These are phyloP conservation scores for Heliconius melpomene DNA, from an alignment of 1,140 invertebrate species.

Conservation along the genomic window DNA sequence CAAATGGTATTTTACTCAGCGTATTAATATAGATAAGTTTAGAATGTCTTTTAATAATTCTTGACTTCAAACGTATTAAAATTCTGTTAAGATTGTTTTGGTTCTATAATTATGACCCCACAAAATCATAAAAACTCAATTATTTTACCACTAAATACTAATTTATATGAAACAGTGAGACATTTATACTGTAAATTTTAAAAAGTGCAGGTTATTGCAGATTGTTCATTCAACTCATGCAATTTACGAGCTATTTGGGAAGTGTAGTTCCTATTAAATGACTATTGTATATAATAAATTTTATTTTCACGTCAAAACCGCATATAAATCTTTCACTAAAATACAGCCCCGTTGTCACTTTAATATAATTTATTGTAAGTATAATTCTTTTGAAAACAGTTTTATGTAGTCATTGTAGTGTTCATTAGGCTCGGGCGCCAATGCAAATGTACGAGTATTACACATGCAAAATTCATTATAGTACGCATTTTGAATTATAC, in stretches of 20 bases:
- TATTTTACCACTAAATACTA: not conserved
- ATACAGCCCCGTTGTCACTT: conserved; percentile 56
- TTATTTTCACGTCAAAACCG: conserved; percentile 49
- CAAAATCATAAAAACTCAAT: not conserved
- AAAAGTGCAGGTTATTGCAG: conserved; percentile 18
- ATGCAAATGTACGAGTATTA: conserved; percentile 53
- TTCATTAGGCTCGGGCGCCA: conserved; percentile 46
- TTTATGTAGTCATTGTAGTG: conserved; percentile 60
- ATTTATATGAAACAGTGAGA: not conserved
- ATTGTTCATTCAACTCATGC: conserved; percentile 32
- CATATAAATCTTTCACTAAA: conserved; percentile 50
- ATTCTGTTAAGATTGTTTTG: not conserved
- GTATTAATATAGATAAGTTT: not conserved
- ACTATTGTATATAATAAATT: conserved; percentile 50
- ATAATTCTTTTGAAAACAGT: conserved; percentile 57
- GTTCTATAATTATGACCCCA: not conserved
- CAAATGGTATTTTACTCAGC: not conserved
- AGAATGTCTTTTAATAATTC: not conserved
- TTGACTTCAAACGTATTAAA: not conserved
- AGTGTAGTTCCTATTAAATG: conserved; percentile 30
- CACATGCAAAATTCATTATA: conserved; percentile 53
- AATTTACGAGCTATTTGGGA: conserved; percentile 31
- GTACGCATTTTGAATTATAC: conserved; percentile 48
- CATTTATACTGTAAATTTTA: conserved; percentile 12
- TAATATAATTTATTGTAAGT: conserved; percentile 60